Evolutionary conservation across 1,140 invertebrate genomes (phyloP), one percentile per base, ranked within the genome.

Genomic region (Luehdorfia chinensis): DNA sequence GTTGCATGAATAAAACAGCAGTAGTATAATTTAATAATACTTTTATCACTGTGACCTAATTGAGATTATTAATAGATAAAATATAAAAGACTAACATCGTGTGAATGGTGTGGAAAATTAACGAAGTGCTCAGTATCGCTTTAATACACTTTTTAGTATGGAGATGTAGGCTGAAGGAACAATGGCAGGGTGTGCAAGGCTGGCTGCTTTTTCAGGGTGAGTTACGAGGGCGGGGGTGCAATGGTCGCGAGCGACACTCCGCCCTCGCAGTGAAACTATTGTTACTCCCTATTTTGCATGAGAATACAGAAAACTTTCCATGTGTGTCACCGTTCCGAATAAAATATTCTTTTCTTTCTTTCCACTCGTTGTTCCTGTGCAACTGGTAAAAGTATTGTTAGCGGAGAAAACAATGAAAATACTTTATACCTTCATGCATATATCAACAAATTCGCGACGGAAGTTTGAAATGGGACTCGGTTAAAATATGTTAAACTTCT

Each of bases 301-400:
- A 81, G 79, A 79, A 80, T 74, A 75, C 67, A 67, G 69, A 76
- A 71, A 80, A 80, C 63, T 75, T 66, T 71, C 64, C 66, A 66
- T 78, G 69, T 76, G 63, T 78, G 74, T 74, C 75, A 74, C 63
- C 67, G 59, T 67, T 69, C 66, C 58, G 66, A 74, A 79, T 79
- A 77, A 80, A 80, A 75, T 78, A 80, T 75, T 76, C 50, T 71
- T 76, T 73, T 77, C 70, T 73, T 73, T 78, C 59, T 76, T 68
- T 65, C 63, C 51, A 62, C 30, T 50, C 46, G 50, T 66, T 71
- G 58, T 74, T 63, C 59, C 66, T 69, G 56, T 55, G 62, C 57
- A 70, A 73, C 50, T 75, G 48, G 65, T 67, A 71, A 70, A 65
- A 67, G 59, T 75, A 75, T 75, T 74, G 67, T 74, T 63, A 63